phyloP scores from a whole-genome alignment of 1,140 invertebrate genomes.

The Augochlora pura region DNA sequence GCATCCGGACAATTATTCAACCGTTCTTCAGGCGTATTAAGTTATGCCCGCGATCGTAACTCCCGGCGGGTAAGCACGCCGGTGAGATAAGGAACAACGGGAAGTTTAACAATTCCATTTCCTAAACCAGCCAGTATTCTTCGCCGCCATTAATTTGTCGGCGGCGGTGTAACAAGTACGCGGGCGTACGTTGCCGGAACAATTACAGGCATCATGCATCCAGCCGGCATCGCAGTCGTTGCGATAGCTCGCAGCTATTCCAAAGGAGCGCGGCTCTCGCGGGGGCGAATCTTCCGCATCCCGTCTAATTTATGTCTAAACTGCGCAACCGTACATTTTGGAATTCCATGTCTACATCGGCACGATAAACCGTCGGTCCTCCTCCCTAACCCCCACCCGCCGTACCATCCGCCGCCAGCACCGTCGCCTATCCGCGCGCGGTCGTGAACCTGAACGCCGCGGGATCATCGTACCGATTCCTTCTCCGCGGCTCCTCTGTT shows the following conservation, averaged over 20 bases:
- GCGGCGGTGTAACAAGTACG: neutral
- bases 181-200: neutral
- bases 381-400: too few species aligned
- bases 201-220: neutral
- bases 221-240: neutral
- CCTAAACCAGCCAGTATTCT: slow-evolving; percentile 20
- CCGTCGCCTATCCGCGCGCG: too few species aligned
- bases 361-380: neutral
- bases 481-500: neutral
- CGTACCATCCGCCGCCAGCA: too few species aligned
- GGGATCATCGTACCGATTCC: neutral
- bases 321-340: neutral
- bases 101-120: slow-evolving; percentile 32
- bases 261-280: neutral
- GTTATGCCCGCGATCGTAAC: neutral
- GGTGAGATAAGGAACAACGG: slow-evolving; percentile 9
- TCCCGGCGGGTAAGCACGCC: neutral
- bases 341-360: slow-evolving; percentile 3
- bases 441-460: neutral
- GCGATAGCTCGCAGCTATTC: neutral
- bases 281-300: neutral
- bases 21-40: neutral
- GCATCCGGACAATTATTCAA: neutral
- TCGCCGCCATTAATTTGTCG: slow-evolving; percentile 20
- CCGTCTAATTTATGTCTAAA: neutral